These are phyloP conservation scores for Gymnodraco acuticeps DNA, from an alignment of 2,797 vertebrate genomes.

Conservation along the genomic window DNA sequence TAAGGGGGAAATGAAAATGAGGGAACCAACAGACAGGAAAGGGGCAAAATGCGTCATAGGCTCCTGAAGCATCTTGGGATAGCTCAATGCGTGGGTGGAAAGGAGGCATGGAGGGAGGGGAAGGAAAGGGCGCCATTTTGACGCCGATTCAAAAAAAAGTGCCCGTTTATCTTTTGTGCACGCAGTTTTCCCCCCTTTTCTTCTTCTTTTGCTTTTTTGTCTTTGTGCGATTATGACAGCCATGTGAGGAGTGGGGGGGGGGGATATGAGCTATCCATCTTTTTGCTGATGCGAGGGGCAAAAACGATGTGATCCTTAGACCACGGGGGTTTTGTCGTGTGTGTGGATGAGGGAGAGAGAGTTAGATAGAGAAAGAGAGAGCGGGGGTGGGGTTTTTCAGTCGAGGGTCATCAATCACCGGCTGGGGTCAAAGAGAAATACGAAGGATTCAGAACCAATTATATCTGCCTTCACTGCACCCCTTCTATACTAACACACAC, in stretches of 20 bases:
- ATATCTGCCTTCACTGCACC: constrained; percentile 70
- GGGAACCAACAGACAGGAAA: constrained; percentile 33
- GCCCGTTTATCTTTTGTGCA: constrained; percentile 49
- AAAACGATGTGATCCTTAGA: constrained; percentile 58
- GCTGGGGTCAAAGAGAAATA: constrained; percentile 82
- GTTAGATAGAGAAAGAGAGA: constrained; percentile 18
- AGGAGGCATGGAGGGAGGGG: constrained; percentile 46
- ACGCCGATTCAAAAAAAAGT: constrained; percentile 63
- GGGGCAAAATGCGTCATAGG: constrained; percentile 68
- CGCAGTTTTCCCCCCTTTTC: constrained; percentile 21
- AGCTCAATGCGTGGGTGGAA: constrained; percentile 57
- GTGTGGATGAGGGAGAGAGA: constrained; percentile 9
- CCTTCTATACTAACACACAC: constrained; percentile 53
- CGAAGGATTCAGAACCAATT: constrained; percentile 85
- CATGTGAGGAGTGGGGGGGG: constrained; percentile 34
- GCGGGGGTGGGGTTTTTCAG: constrained; percentile 77
- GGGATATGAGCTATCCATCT: constrained; percentile 72
- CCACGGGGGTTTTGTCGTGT: constrained; percentile 55
- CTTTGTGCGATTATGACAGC: constrained; percentile 63
- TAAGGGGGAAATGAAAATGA: constrained; percentile 47
- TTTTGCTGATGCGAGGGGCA: constrained; percentile 64
- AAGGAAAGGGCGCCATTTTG: constrained; percentile 78
- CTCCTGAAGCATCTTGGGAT: constrained; percentile 75
- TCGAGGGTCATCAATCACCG: constrained; percentile 87
- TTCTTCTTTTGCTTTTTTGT: constrained; percentile 32